phyloP scores from a whole-genome alignment of 2,888 invertebrate genomes.

The Hirtodrosophila trivittata region DNA sequence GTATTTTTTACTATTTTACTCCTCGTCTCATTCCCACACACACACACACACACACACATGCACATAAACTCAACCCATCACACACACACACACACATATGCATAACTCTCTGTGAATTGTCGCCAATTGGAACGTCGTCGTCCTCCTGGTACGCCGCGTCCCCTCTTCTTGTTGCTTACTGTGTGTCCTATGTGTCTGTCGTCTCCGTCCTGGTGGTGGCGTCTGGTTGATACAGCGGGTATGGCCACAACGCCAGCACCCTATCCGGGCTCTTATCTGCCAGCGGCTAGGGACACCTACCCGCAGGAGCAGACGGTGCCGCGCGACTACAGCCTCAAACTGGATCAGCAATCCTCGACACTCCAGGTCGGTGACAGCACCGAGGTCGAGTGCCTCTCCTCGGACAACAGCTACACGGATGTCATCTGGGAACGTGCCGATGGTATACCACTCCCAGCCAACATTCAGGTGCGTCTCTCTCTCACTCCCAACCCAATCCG shows the following conservation, averaged over 20 bases:
- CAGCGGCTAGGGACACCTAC: conserved; percentile 24
- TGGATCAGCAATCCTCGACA: conserved; percentile 82
- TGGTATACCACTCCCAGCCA: conserved; percentile 77
- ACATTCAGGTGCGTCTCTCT: conserved; percentile 75
- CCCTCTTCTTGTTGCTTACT: conserved; percentile 42
- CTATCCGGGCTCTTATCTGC: conserved; percentile 39
- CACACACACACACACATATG: conserved; percentile 38
- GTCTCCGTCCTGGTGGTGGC: conserved; percentile 10
- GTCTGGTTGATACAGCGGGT: conserved; percentile 28
- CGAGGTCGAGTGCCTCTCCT: conserved; percentile 83
- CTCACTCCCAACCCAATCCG: not conserved
- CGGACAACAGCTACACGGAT: conserved; percentile 79
- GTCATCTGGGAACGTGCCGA: conserved; percentile 83
- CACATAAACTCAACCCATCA: conserved; percentile 9
- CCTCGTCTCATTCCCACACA: conserved; percentile 25
- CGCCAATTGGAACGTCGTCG: conserved; percentile 65
- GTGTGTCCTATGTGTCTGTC: conserved; percentile 22
- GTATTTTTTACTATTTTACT: conserved; percentile 70
- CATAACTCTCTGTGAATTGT: conserved; percentile 65
- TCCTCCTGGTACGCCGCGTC: conserved; percentile 31
- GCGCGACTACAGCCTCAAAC: conserved; percentile 78
- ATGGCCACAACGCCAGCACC: conserved; percentile 16
- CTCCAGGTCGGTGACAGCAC: conserved; percentile 82
- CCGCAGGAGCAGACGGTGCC: conserved; percentile 48
- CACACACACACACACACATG: conserved; percentile 30